Evolutionary conservation across 2,113 vertebrate genomes (phyloP), one percentile per base, ranked within the genome.

Genomic region (Hippocampus abdominalis): DNA sequence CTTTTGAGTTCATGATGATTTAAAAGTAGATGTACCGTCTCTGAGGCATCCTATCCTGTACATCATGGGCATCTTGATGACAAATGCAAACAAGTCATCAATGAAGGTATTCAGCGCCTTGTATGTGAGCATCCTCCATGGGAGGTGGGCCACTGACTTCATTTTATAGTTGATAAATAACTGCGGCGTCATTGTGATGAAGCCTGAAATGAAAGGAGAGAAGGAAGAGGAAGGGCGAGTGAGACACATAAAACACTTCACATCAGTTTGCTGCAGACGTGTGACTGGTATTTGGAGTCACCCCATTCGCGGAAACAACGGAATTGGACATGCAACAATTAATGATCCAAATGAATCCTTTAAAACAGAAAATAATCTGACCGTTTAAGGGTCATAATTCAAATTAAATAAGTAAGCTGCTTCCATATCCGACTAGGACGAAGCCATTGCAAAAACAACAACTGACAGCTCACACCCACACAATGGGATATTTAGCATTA

Each of bases 61-160:
- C 96, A 98, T 97, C 88, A 98, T 96, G 27, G 96, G 96, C 95
- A 97, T 98, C 90, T 94, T 96, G 90, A 98, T 97, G 90, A 98
- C 96, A 0, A 98, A 98, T 86, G 96, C 96, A 64, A 98, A 98
- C 81, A 98, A 91, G 87, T 98, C 96, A 20, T 98, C 96, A 1
- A 98, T 98, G 88, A 98, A 98, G 40, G 96, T 98, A 86, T 98
- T 98, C 72, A 98, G 93, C 32, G 96, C 96, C 85, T 98, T 98
- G 92, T 98, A 98, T 77, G 95, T 98, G 68, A 98, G 92, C 96
- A 98, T 97, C 85, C 96, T 93, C 96, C 96, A 98, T 0, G 96
- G 96, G 87, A 98, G 92, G 85, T 97, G 96, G 48, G 96, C 96
- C 64, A 98, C 96, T 4, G 96, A 98, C 88, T 98, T 95, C 92